Evolutionary conservation across 2,797 vertebrate genomes (phyloP).

Genomic region (Chaetodon trifasciatus): DNA sequence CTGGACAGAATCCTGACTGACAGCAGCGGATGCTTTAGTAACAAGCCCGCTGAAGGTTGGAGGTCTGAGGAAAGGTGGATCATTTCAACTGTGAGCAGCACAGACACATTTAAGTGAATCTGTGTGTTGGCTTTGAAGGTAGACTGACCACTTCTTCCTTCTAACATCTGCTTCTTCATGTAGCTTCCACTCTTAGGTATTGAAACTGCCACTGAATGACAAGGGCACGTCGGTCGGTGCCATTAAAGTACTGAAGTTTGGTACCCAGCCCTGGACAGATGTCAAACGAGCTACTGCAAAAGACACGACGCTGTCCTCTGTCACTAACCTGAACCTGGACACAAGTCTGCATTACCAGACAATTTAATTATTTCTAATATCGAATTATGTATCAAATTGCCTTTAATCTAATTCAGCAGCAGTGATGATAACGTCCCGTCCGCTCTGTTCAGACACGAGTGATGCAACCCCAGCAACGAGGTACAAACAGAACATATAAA

Average conservation of each 20-base stretch:
- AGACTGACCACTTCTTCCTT: no score
- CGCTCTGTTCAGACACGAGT: neutral
- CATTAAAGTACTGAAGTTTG: neutral
- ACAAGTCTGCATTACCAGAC: neutral
- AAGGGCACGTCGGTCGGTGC: no score
- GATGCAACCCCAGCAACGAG: constrained; percentile 13
- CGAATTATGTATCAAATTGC: neutral
- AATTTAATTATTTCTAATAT: neutral
- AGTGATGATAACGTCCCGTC: constrained; percentile 33
- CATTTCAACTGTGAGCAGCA: no score
- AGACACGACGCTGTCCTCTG: neutral
- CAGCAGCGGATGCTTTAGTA: neutral
- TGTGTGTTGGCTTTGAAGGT: no score
- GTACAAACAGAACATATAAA: neutral
- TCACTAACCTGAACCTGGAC: constrained; percentile 9
- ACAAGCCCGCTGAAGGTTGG: neutral
- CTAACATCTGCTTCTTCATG: no score
- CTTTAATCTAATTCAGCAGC: constrained; percentile 36
- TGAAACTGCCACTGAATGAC: no score
- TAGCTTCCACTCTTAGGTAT: no score
- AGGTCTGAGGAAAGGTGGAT: neutral
- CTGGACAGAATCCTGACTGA: constrained; percentile 28
- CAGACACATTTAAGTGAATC: no score
- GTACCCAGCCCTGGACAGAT: neutral
- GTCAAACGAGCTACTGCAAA: neutral